Percentiles rank a stretch among this genome's conserved stretches.
Conservation (phyloP, 2,797 vertebrate genomes). For the Cacajao melanocephalus region DNA sequence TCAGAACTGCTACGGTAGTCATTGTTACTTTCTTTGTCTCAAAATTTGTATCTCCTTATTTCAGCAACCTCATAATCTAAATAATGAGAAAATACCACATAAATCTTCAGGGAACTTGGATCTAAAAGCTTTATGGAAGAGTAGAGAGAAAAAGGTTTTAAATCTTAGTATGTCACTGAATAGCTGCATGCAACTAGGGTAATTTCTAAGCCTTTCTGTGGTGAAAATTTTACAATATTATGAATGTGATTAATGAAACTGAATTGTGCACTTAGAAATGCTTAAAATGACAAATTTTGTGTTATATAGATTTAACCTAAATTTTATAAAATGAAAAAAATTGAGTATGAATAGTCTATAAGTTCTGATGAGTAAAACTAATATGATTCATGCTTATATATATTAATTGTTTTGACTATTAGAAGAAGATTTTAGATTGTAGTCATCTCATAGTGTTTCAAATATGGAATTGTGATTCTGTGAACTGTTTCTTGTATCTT, state of each 20-base stretch:
- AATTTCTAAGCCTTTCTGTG: background rate
- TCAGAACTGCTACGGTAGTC: background rate
- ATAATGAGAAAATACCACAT: background rate
- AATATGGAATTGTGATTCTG: background rate
- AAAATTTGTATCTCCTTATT: slow-evolving; percentile 21
- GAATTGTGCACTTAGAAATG: background rate
- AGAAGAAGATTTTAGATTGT: background rate
- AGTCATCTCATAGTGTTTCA: background rate
- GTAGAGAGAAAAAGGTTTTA: background rate
- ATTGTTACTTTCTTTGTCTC: background rate
- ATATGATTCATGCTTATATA: background rate
- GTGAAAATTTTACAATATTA: background rate
- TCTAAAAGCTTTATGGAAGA: background rate
- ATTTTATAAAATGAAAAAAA: background rate
- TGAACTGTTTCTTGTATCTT: background rate
- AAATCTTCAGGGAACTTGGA: background rate
- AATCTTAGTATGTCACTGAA: background rate
- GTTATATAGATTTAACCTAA: background rate
- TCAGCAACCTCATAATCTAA: background rate
- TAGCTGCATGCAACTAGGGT: fast-evolving
- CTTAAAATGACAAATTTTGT: background rate
- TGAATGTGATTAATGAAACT: background rate
- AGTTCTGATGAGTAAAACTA: background rate
- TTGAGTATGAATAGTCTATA: background rate
- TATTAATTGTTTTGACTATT: background rate